Evolutionary conservation across 2,888 invertebrate species (phyloP), one percentile per base, ranked within the genome.

Genomic region (Cremastinae sp.): DNA sequence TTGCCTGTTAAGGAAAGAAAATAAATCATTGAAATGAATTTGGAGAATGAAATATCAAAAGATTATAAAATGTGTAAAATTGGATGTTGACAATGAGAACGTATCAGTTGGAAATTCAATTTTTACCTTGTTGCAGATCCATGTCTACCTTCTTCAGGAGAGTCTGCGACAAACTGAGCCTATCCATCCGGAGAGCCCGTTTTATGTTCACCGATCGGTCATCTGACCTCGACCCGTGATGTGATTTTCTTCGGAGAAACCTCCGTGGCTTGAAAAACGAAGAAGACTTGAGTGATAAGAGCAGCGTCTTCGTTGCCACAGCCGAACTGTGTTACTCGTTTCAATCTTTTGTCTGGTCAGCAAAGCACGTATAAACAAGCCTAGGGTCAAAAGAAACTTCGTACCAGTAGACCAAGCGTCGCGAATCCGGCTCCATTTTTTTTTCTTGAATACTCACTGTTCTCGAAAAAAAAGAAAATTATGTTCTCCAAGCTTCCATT

Each of bases 221-320:
- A 37, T 53, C 61, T 62, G 49, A 66, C 64, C 73, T 64, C 73
- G 59, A 61, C 69, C 76, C 58, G 59, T 41, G 20, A 16, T 14
- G 37, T 41, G 59, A 9, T 43, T 64, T 61, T 49, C 18, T 58
- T 1, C 16, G 41, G 58, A 39, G 14, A 65, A 43, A 49, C 28
- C 9, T 49, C 5, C 18, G 39, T 43, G 35, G 16, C 43, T 45
- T 5, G 49, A 39, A 58, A 71, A 64, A 39, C 47, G 62, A 37
- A 66, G 62, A 58, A 58, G 20, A 75, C 45, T 39, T 9, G n/a
- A 4, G 9, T 41, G 76, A 77, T 77, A 77, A 77, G 65, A 61
- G 35, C 35, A 41, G 14, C 35, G 56, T 61, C 28, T 3, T 5
- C 53, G 61, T 14, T 47, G 22, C 45, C 37, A 12, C 43, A 49